Percentiles rank a stretch among this genome's conserved stretches.
These are phyloP conservation scores for Hippopotamus amphibius DNA, from an alignment of 2,113 vertebrate genomes.

Conservation along the genomic window DNA sequence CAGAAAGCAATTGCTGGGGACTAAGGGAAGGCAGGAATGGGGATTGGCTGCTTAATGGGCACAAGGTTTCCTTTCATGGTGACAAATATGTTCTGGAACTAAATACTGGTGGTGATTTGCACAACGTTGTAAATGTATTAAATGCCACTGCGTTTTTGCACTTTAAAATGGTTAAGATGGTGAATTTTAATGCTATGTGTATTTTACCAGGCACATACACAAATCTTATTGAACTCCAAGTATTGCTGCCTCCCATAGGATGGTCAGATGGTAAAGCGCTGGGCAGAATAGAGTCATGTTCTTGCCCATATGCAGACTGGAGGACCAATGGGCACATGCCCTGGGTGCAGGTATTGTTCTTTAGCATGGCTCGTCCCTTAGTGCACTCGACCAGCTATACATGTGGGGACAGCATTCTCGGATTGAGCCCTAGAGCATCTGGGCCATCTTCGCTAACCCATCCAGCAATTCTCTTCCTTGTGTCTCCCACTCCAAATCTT, in stretches of 20 bases:
- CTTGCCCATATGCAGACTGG: not conserved
- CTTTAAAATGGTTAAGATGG: slow-evolving; percentile 4
- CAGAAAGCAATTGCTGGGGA: not conserved
- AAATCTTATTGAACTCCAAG: not conserved
- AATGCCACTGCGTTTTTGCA: not conserved
- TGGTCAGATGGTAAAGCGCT: not conserved
- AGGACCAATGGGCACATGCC: not conserved
- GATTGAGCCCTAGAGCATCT: not conserved
- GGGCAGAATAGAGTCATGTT: not conserved
- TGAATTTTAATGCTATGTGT: not conserved
- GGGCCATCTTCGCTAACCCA: not conserved
- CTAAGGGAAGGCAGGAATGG: not conserved
- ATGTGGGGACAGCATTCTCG: not conserved
- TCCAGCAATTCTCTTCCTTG: not conserved
- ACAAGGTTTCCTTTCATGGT: not conserved
- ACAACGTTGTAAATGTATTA: not conserved
- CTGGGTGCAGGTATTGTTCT: not conserved
- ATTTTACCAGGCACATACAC: not conserved
- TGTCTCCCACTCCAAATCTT: not conserved
- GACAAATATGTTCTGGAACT: not conserved
- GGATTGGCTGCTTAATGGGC: not conserved
- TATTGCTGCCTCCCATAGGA: not conserved
- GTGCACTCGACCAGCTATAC: not conserved
- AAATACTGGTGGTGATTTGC: not conserved
- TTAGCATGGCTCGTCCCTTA: not conserved